A percentile compares a stretch with the other conserved stretches of the same genome.
Evolutionary conservation across 2,797 vertebrate species (phyloP).

Genomic region (Molothrus ater): DNA sequence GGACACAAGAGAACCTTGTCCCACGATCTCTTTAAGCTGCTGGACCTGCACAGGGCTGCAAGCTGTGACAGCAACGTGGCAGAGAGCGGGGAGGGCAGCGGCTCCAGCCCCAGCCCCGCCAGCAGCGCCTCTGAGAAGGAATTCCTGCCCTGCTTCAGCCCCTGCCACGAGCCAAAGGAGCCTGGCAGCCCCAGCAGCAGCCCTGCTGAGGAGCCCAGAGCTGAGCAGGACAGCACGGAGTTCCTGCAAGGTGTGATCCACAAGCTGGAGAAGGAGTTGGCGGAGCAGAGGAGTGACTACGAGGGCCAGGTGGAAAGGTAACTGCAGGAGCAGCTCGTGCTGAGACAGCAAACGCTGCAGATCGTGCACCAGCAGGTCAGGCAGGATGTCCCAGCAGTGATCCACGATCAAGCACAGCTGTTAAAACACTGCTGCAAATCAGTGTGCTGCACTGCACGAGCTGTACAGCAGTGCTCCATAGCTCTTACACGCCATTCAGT

Average conservation of each 20-base stretch:
- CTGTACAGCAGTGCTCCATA: not conserved
- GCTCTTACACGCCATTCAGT: not conserved
- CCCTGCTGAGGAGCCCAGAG: not conserved
- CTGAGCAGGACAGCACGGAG: constrained; percentile 28
- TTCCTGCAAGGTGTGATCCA: constrained; percentile 50
- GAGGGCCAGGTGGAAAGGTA: constrained; percentile 83
- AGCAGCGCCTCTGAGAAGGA: constrained; percentile 36
- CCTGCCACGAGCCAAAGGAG: constrained; percentile 16
- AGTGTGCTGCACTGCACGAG: not conserved
- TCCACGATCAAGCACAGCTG: not conserved
- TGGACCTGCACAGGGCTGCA: constrained; percentile 78
- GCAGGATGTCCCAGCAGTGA: fast-evolving
- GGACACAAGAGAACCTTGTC: constrained; percentile 84
- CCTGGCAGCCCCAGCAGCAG: not conserved
- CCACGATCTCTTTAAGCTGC: constrained; percentile 86
- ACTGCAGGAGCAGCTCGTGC: not conserved
- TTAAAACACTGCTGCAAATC: not conserved
- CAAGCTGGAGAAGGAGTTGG: constrained; percentile 63
- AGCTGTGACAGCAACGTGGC: not conserved
- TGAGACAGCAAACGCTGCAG: not conserved
- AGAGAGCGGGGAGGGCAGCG: not conserved
- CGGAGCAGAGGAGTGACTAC: constrained; percentile 65
- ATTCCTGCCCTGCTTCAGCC: not conserved
- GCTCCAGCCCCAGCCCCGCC: not conserved
- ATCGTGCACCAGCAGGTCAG: fast-evolving